phyloP scores from a whole-genome alignment of 1,140 invertebrate genomes.

The Ostrea denselamellosa region DNA sequence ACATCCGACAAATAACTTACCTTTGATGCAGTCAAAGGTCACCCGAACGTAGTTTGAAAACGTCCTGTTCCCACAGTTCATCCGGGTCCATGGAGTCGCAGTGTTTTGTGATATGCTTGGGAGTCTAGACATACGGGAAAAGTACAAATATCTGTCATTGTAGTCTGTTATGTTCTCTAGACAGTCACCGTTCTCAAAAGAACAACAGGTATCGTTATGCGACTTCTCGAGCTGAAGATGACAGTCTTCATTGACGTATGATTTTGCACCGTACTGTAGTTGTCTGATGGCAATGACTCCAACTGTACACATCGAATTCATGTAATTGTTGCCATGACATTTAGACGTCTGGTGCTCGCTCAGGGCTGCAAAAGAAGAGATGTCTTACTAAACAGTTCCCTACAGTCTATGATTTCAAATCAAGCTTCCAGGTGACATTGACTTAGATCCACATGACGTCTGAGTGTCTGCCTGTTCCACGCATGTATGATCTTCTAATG shows the following conservation, averaged over 20 bases:
- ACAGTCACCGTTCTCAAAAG: not conserved
- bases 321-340: slow-evolving; percentile 4
- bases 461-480: too few species aligned
- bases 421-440: too few species aligned
- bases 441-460: too few species aligned
- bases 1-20: not conserved
- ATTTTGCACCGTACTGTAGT: slow-evolving; percentile 6
- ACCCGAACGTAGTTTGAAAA: not conserved
- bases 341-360: not conserved
- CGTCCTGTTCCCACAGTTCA: not conserved
- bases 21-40: not conserved
- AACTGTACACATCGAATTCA: not conserved
- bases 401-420: too few species aligned
- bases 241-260: not conserved
- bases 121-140: not conserved
- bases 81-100: not conserved
- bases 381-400: too few species aligned
- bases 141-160: not conserved
- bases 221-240: not conserved
- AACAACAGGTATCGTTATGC: not conserved
- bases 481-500: too few species aligned
- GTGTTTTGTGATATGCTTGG: not conserved
- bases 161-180: not conserved
- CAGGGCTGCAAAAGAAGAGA: not conserved
- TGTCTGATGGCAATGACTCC: not conserved